Base-by-base conservation (phyloP, 2,888 invertebrate genomes). In the Xestia c-nigrum region DNA sequence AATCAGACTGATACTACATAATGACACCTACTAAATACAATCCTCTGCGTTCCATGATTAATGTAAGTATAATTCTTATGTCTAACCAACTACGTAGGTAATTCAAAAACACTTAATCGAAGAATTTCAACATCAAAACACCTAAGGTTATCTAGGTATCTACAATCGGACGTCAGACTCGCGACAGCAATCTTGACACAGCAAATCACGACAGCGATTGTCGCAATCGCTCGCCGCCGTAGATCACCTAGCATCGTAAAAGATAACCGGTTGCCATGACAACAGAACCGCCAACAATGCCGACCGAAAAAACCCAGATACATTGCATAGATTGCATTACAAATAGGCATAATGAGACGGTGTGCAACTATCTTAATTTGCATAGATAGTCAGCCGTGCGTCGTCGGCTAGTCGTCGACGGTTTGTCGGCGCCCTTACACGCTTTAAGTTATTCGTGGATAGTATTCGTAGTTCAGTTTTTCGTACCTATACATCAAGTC, bases 301-400 rank as follows among this genome's bases (percentile, higher is more conserved):
- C 89, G 90, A 90, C 93, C 93, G 90, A 95, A 96, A 96, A 95
- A 95, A 93, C 91, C 90, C 89, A 92, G 96, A 96, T 96, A 92
- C 91, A 93, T 87, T 93, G 95, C 95, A 95, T 96, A 96, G 96
- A 96, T 96, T 96, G 95, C 96, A 96, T 96, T 94, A 90, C 93
- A 96, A 96, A 91, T 91, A 94, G 94, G 90, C 90, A 91, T 95
- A 95, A 95, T 95, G 94, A 94, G 93, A 86, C 79, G 80, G 91
- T 92, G 92, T 92, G 91, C 93, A 91, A 94, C 86, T 88, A 88
- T 88, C 93, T 85, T 89, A 89, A 95, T 96, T 96, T 92, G 93
- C 96, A 96, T 96, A 96, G 96, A 96, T 96, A 95, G 91, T 86
- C 80, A 43, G 55, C 61, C 76, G 79, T 50, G 43, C 43, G 43